Evolutionary conservation across 2,888 invertebrate species (phyloP).

Genomic region (Xiphydria camelus): DNA sequence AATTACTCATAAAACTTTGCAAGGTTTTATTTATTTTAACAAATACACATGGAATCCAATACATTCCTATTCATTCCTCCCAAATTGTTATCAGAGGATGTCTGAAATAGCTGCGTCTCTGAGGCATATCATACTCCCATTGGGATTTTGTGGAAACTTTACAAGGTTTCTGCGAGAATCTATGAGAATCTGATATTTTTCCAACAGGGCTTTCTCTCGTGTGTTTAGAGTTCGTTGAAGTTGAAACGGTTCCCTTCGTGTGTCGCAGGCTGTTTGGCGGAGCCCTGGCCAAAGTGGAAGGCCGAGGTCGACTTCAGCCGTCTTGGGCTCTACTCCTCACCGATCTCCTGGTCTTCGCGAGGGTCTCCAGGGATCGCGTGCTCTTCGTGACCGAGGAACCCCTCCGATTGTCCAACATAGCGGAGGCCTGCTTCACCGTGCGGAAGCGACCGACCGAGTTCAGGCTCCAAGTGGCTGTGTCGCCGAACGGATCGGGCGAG

Average conservation of each 20-base stretch:
- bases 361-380: conserved; percentile 83
- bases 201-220: too few relatives aligned
- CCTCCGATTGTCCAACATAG: conserved; percentile 74
- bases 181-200: too few relatives aligned
- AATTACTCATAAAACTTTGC: too few relatives aligned
- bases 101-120: too few relatives aligned
- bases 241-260: background rate
- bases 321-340: conserved; percentile 86
- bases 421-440: conserved; percentile 83
- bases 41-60: too few relatives aligned
- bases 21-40: too few relatives aligned
- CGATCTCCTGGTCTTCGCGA: conserved; percentile 82
- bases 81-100: too few relatives aligned
- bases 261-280: conserved; percentile 73
- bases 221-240: background rate
- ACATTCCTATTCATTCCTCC: too few relatives aligned
- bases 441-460: conserved; percentile 88
- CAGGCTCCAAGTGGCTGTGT: conserved; percentile 67
- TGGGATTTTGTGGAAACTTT: too few relatives aligned
- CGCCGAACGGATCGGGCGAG: conserved; percentile 39
- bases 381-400: conserved; percentile 88
- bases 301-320: conserved; percentile 73
- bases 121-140: too few relatives aligned
- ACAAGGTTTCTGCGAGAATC: too few relatives aligned
- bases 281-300: conserved; percentile 81